Conservation (phyloP, 2,888 invertebrate species). For the Ormyrus rosae region DNA sequence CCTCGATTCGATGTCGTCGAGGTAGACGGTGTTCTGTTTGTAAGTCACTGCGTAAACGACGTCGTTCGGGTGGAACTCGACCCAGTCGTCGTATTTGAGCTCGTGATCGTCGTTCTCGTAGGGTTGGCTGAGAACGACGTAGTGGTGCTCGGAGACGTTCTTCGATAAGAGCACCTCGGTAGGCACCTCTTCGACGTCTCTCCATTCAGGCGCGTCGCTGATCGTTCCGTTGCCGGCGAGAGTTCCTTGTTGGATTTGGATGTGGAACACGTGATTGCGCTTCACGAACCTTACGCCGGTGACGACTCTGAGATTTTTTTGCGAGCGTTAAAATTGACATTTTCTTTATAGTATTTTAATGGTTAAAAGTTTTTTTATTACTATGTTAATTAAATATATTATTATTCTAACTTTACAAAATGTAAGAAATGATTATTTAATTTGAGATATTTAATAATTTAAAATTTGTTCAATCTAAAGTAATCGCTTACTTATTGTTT, state of each 20-base stretch:
- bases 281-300: conserved; percentile 88
- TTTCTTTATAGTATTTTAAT: too few species aligned
- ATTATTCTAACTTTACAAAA: too few species aligned
- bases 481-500: conserved; percentile 66
- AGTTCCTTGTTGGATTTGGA: conserved; percentile 87
- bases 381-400: too few species aligned
- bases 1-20: conserved; percentile 86
- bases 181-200: conserved; percentile 79
- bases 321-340: too few species aligned
- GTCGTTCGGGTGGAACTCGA: conserved; percentile 79
- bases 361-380: too few species aligned
- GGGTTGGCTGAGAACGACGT: not conserved
- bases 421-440: not conserved
- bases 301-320: conserved; percentile 81
- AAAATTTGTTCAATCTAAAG: not conserved
- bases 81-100: conserved; percentile 73
- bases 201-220: conserved; percentile 79
- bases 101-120: conserved; percentile 9
- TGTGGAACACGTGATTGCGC: conserved; percentile 84
- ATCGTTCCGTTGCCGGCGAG: conserved; percentile 82
- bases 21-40: conserved; percentile 86
- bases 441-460: not conserved
- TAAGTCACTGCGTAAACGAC: conserved; percentile 86
- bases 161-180: not conserved
- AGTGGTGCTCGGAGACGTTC: conserved; percentile 4